Conservation (phyloP, 2,113 vertebrate species). For the Sebastes fasciatus region DNA sequence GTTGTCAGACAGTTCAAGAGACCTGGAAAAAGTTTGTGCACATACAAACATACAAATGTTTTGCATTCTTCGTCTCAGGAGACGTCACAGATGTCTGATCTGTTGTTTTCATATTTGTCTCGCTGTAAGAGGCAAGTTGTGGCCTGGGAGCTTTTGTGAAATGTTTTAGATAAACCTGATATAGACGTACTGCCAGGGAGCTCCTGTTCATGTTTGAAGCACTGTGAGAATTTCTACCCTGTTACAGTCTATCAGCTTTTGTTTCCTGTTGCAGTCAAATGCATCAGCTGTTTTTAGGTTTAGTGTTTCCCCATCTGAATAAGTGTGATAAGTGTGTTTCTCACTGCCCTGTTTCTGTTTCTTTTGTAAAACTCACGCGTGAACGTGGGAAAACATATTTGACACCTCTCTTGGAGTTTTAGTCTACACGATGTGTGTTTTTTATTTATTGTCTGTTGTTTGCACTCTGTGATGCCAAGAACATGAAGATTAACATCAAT, state of each 20-base stretch:
- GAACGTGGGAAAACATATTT: not conserved
- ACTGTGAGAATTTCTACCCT: not conserved
- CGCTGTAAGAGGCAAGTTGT: not conserved
- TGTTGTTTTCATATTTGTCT: not conserved
- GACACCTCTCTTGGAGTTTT: not conserved
- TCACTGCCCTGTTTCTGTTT: not conserved
- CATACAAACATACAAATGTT: not conserved
- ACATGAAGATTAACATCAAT: not conserved
- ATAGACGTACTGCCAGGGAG: no score
- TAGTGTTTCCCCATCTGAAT: not conserved
- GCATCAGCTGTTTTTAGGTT: not conserved
- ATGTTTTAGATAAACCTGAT: not conserved
- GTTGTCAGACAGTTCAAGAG: not conserved
- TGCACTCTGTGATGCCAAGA: not conserved
- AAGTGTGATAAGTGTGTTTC: not conserved
- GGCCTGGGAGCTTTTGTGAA: not conserved
- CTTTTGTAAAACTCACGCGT: not conserved
- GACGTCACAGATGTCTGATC: not conserved
- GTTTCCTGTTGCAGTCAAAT: conserved; percentile 26
- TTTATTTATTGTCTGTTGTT: not conserved
- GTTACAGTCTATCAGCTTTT: not conserved
- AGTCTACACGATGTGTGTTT: not conserved
- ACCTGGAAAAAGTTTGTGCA: not conserved
- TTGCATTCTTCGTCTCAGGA: not conserved
- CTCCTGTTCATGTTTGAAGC: not conserved